Evolutionary conservation across 1,140 invertebrate genomes (phyloP).

Genomic region (Harpegnathos saltator): DNA sequence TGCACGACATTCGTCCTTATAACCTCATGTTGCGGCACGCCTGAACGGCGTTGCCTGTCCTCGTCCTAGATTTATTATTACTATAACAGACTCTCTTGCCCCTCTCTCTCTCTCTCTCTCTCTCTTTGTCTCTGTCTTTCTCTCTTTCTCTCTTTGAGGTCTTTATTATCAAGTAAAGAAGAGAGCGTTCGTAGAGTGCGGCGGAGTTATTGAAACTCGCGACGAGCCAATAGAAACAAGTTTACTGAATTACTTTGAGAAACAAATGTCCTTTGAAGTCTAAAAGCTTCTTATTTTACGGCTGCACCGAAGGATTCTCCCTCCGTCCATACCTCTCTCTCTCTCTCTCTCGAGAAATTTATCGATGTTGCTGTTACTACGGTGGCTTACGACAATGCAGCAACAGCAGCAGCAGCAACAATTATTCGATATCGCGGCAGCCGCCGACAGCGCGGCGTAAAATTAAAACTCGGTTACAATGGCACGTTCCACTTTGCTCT

Average conservation of each 20-base stretch:
- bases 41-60: constrained; percentile 4
- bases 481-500: background rate
- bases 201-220: constrained; percentile 40
- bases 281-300: constrained; percentile 22
- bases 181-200: constrained; percentile 6
- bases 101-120: too few relatives aligned
- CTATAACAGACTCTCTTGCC: background rate
- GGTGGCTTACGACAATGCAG: background rate
- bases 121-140: too few relatives aligned
- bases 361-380: background rate
- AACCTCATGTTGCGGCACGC: background rate
- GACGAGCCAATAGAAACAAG: constrained; percentile 30
- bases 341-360: background rate
- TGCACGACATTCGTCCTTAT: constrained; percentile 34
- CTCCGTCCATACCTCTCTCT: too few relatives aligned
- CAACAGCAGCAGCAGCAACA: background rate
- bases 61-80: constrained; percentile 52
- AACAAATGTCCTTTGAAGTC: constrained; percentile 41
- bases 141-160: constrained; percentile 53
- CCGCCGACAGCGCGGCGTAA: too few relatives aligned
- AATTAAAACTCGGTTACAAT: background rate
- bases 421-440: background rate
- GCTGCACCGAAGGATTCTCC: background rate
- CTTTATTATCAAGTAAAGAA: constrained; percentile 51
- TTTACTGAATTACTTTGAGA: constrained; percentile 49